Conservation (phyloP, 2,888 invertebrate species). For the Athrips mouffetella region DNA sequence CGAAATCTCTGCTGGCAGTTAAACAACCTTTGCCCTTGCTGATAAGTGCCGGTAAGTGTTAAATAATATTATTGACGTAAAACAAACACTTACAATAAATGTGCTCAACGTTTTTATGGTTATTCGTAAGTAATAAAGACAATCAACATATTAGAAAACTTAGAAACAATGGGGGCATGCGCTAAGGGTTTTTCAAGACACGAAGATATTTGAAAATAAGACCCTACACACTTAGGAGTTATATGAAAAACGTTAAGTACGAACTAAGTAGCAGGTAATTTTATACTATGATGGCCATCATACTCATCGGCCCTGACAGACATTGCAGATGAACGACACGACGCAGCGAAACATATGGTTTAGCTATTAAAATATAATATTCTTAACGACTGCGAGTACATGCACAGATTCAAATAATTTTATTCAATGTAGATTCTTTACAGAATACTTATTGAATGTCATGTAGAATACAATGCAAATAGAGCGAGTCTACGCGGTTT, state of each 20-base stretch:
- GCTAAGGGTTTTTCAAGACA: neutral
- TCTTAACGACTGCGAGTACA: neutral
- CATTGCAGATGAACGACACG: neutral
- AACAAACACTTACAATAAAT: neutral
- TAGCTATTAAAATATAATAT: conserved; percentile 1
- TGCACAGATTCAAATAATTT: too few species aligned
- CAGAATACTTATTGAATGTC: too few species aligned
- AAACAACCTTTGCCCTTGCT: conserved; percentile 19
- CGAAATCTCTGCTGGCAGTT: conserved; percentile 14
- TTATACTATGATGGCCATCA: conserved; percentile 4
- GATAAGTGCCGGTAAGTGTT: conserved; percentile 14
- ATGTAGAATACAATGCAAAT: too few species aligned
- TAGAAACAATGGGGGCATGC: neutral
- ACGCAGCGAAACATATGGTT: neutral
- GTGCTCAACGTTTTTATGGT: conserved; percentile 4
- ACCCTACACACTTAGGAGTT: neutral
- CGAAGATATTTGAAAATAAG: neutral
- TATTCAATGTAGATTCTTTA: too few species aligned
- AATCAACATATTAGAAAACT: neutral
- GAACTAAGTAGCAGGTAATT: conserved; percentile 3
- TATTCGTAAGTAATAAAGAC: neutral
- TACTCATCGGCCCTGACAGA: conserved; percentile 4
- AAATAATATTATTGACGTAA: conserved; percentile 8
- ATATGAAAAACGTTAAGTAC: neutral
- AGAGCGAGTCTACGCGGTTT: too few species aligned